A percentile compares a stretch with the other conserved stretches of the same genome.
phyloP scores from a whole-genome alignment of 1,140 invertebrate species.

The Mesaphorura yosii region DNA sequence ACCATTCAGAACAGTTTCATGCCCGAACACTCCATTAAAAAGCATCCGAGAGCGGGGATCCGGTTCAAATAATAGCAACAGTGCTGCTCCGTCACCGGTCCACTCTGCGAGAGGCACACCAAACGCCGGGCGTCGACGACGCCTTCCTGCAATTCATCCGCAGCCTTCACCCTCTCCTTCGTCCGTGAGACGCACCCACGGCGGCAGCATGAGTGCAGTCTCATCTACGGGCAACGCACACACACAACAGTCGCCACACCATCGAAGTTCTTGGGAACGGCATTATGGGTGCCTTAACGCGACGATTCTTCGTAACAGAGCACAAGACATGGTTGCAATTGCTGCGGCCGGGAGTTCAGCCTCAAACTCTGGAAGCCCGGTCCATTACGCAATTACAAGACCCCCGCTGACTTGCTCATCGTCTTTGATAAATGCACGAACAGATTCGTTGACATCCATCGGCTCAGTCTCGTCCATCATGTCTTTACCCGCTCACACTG shows the following conservation, averaged over 20 bases:
- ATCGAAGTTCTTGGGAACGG: slow-evolving; percentile 19
- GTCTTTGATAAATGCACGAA: slow-evolving; percentile 17
- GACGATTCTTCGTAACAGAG: not conserved
- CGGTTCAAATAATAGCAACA: slow-evolving; percentile 3
- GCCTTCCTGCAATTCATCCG: not conserved
- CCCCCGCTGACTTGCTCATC: no score
- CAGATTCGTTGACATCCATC: slow-evolving; percentile 27
- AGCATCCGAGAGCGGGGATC: slow-evolving; percentile 9
- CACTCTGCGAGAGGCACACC: no score
- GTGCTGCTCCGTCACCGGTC: not conserved
- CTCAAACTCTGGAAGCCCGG: slow-evolving; percentile 26
- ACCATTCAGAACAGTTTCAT: not conserved
- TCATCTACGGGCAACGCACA: not conserved
- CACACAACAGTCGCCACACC: not conserved
- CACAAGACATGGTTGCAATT: no score
- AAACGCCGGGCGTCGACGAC: not conserved
- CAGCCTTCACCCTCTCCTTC: slow-evolving; percentile 10
- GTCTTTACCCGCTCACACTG: slow-evolving; percentile 21
- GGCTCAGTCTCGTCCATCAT: slow-evolving; percentile 23
- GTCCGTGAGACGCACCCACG: not conserved
- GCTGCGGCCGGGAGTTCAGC: slow-evolving; percentile 11
- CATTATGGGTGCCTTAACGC: slow-evolving; percentile 31
- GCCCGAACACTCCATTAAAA: slow-evolving; percentile 7
- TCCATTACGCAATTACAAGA: slow-evolving; percentile 23
- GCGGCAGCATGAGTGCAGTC: slow-evolving; percentile 1